Percentiles rank a stretch among this genome's conserved stretches.
Conservation (phyloP, 37 sponge, comb jelly and placozoan genomes). For the Bolinopsis microptera region DNA sequence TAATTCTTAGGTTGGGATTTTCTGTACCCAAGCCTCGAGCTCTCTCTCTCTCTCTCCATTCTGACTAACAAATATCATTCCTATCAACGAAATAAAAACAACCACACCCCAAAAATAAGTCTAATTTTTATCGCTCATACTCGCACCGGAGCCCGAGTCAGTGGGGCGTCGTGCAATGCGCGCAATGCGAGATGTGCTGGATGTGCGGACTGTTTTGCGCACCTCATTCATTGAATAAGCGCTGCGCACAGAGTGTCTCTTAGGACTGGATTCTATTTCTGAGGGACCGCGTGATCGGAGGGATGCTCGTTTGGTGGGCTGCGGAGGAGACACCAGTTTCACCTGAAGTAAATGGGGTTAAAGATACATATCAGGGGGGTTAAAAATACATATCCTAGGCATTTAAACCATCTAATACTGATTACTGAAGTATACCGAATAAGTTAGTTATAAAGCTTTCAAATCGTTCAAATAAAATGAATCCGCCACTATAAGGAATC, state of each 20-base stretch:
- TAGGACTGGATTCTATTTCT: not conserved
- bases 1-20: too few relatives aligned
- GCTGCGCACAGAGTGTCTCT: not conserved
- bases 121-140: slow-evolving; percentile 50
- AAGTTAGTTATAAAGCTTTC: too few relatives aligned
- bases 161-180: not conserved
- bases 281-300: not conserved
- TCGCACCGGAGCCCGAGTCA: slow-evolving; percentile 43
- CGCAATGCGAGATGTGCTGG: not conserved
- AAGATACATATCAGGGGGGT: too few relatives aligned
- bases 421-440: too few relatives aligned
- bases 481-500: too few relatives aligned
- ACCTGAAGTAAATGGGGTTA: not conserved
- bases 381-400: too few relatives aligned
- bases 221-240: not conserved
- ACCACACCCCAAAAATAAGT: not conserved
- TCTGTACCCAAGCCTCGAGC: too few relatives aligned
- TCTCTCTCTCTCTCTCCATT: too few relatives aligned
- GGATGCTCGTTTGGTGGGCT: not conserved
- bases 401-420: too few relatives aligned
- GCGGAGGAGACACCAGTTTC: not conserved
- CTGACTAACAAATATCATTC: not conserved
- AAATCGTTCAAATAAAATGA: too few relatives aligned
- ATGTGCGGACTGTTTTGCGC: not conserved
- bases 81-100: not conserved